phyloP scores from a whole-genome alignment of 2,113 vertebrate species.

The Leptocoma aspasia region DNA sequence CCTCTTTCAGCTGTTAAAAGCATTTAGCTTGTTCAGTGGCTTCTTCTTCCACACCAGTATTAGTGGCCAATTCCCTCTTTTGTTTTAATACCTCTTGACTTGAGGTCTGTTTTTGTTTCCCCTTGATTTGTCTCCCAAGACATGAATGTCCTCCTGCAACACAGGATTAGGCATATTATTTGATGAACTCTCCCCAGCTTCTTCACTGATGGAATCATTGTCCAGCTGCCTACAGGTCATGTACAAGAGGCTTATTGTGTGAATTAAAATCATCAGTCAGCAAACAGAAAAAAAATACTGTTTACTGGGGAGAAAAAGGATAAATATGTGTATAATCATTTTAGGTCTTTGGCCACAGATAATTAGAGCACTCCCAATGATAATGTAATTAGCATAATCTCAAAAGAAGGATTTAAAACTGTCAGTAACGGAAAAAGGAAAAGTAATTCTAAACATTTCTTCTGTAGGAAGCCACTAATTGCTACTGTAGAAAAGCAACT shows the following conservation, averaged over 20 bases:
- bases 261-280: background rate
- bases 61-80: background rate
- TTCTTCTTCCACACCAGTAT: background rate
- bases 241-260: background rate
- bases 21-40: background rate
- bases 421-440: slow-evolving; percentile 28
- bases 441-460: slow-evolving; percentile 66
- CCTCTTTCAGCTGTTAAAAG: background rate
- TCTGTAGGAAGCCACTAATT: slow-evolving; percentile 93
- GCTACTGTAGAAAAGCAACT: slow-evolving; percentile 97
- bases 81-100: background rate
- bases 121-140: background rate
- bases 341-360: background rate
- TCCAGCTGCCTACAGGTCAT: background rate
- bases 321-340: background rate
- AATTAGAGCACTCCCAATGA: background rate
- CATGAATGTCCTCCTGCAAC: background rate
- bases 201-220: background rate
- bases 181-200: background rate
- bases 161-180: background rate
- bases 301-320: background rate
- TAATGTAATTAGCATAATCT: background rate
- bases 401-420: slow-evolving; percentile 17
- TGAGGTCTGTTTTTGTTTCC: background rate
- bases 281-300: background rate